Base-by-base conservation (phyloP, 1,140 invertebrate genomes). In the Chymomyza costata region DNA sequence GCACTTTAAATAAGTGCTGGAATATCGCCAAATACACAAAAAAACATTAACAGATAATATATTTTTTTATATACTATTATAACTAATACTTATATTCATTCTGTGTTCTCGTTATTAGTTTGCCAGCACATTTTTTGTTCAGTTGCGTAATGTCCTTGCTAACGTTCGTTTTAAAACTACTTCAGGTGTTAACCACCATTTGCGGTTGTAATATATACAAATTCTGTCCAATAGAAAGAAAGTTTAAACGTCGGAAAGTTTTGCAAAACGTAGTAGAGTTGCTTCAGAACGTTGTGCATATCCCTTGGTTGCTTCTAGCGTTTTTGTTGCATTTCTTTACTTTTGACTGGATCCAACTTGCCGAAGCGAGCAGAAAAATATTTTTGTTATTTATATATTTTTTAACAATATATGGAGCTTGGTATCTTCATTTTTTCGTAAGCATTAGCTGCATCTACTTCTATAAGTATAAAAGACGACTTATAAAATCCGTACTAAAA, bases 131-230 rank as follows among this genome's bases (percentile, higher is more conserved):
- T n/a, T n/a, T n/a, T n/a, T n/a, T n/a, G n/a, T n/a, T 64, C 51
- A 73, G 67, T 71, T 46, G 40, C 44, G 34, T 34, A 35, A 73
- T 74, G 69, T 68, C 64, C 44, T 48, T 31, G 39, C 44, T 74
- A 55, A 60, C 59, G 52, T 45, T 31, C 40, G 8, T 59, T 31
- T 11, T 74, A 30, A 53, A 57, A 25, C 34, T 64, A 14, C 38
- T 74, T 49, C 59, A 37, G 16, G 6, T 53, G 25, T 10, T 74
- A 37, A 28, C 54, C 45, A 50, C 51, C 21, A 19, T 68, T 7
- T 37, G 47, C n/a, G 69, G 69, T 19, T 74, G 69, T 38, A 74
- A 74, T 31, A 50, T 74, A n/a, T 74, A 60, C 40, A 37, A 11
- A 6, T 60, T 46, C 17, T 11, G 13, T 16, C 28, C 31, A 7